Percentiles rank a stretch among this genome's conserved stretches.
Conservation (phyloP, 2,888 invertebrate genomes). For the Melipona beecheii region DNA sequence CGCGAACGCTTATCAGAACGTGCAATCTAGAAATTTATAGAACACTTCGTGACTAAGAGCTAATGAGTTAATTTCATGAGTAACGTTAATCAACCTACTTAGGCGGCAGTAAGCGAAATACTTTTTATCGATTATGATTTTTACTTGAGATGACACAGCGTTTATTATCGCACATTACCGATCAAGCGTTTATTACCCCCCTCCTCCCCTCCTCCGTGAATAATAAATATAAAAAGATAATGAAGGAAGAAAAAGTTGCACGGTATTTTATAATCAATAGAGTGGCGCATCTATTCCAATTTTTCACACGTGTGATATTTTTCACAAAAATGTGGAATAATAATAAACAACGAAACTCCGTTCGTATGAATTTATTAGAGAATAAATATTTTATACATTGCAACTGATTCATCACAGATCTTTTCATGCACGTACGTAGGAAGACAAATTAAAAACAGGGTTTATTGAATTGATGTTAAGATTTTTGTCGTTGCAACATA, state of each 20-base stretch:
- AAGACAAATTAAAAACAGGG: too few relatives aligned
- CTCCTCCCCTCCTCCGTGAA: neutral
- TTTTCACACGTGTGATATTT: neutral
- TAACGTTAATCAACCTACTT: constrained; percentile 43
- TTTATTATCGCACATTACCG: neutral
- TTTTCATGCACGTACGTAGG: too few relatives aligned
- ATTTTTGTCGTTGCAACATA: too few relatives aligned
- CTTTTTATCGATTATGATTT: constrained; percentile 25
- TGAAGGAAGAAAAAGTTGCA: neutral
- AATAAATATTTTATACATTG: too few relatives aligned
- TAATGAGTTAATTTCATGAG: constrained; percentile 52
- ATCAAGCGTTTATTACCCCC: too few relatives aligned
- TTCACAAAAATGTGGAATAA: neutral
- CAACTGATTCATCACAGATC: too few relatives aligned
- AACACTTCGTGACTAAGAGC: constrained; percentile 39
- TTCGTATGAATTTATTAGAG: too few relatives aligned
- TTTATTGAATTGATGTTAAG: too few relatives aligned
- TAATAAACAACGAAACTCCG: too few relatives aligned
- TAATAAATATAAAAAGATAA: neutral
- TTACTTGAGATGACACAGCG: neutral
- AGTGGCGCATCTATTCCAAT: neutral
- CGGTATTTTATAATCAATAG: neutral
- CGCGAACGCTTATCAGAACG: neutral
- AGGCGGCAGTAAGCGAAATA: constrained; percentile 16
- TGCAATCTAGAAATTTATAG: constrained; percentile 9